These are phyloP conservation scores for Gambusia holbrooki DNA, from an alignment of 2,113 vertebrate genomes.

Conservation along the genomic window DNA sequence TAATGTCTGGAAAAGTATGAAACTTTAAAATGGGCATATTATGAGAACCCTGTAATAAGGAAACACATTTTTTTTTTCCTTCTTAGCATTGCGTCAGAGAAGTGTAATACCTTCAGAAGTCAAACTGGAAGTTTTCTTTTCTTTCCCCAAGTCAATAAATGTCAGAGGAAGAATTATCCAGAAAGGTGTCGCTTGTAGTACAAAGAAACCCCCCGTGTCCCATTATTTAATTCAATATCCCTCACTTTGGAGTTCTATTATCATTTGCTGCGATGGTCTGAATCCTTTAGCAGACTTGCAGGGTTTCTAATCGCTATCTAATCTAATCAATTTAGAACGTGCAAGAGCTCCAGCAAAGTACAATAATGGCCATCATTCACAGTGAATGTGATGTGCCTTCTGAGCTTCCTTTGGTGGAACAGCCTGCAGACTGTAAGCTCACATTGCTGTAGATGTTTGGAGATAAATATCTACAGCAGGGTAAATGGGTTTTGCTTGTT, in stretches of 20 bases:
- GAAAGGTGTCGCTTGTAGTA: neutral
- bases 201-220: constrained; percentile 16
- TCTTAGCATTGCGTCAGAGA: neutral
- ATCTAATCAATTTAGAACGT: constrained; percentile 43
- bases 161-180: neutral
- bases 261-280: constrained; percentile 31
- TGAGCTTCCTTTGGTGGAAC: constrained; percentile 2
- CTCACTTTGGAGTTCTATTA: constrained; percentile 43
- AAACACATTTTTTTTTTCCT: neutral
- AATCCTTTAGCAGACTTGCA: constrained; percentile 32
- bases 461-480: neutral
- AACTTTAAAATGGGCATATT: neutral
- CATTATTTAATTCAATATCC: constrained; percentile 41
- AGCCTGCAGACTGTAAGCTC: neutral
- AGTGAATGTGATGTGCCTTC: constrained; percentile 18
- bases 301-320: constrained; percentile 50
- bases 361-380: constrained; percentile 17
- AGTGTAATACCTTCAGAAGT: neutral
- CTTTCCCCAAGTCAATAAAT: neutral
- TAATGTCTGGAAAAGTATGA: neutral
- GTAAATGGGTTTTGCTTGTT: neutral
- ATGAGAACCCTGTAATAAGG: neutral
- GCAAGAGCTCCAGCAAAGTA: constrained; percentile 21
- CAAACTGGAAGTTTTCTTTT: neutral
- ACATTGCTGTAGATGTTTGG: neutral